A percentile compares a stretch with the other conserved stretches of the same genome.
Evolutionary conservation across 1,140 invertebrate species (phyloP).

Genomic region (Drosophila parabipectinata): DNA sequence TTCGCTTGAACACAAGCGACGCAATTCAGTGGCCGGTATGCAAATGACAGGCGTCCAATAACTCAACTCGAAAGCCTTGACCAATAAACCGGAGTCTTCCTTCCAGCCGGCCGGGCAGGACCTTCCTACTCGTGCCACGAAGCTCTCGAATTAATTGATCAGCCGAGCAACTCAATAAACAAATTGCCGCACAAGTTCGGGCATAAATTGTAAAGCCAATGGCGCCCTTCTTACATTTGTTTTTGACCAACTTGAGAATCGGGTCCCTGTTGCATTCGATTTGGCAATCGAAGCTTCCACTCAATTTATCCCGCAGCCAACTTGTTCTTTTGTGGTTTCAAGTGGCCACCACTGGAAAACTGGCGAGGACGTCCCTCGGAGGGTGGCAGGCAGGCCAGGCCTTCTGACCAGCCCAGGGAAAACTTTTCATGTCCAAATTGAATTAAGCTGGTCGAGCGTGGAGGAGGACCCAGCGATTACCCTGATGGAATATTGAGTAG

Average conservation of each 20-base stretch:
- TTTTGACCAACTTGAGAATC: background rate
- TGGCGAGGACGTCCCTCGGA: constrained; percentile 7
- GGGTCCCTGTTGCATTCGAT: constrained; percentile 50
- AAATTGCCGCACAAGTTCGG: constrained; percentile 36
- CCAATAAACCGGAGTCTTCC: constrained; percentile 36
- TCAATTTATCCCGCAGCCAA: constrained; percentile 56
- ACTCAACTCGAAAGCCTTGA: constrained; percentile 31
- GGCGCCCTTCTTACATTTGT: background rate
- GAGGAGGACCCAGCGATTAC: constrained; percentile 26
- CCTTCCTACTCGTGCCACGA: constrained; percentile 4
- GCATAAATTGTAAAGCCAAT: constrained; percentile 47
- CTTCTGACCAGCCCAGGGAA: constrained; percentile 10
- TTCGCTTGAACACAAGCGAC: constrained; percentile 37
- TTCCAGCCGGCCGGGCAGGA: background rate
- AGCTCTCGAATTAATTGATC: constrained; percentile 71
- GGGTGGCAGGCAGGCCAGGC: background rate
- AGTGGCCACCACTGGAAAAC: constrained; percentile 48
- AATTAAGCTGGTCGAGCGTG: constrained; percentile 18
- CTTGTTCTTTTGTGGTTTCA: constrained; percentile 53
- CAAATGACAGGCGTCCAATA: constrained; percentile 61
- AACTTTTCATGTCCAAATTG: constrained; percentile 51
- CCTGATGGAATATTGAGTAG: constrained; percentile 15
- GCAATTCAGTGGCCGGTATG: constrained; percentile 33
- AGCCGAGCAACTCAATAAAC: constrained; percentile 55
- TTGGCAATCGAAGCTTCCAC: constrained; percentile 46